Evolutionary conservation across 2,888 invertebrate species (phyloP).

Genomic region (Dromius quadrimaculatus): DNA sequence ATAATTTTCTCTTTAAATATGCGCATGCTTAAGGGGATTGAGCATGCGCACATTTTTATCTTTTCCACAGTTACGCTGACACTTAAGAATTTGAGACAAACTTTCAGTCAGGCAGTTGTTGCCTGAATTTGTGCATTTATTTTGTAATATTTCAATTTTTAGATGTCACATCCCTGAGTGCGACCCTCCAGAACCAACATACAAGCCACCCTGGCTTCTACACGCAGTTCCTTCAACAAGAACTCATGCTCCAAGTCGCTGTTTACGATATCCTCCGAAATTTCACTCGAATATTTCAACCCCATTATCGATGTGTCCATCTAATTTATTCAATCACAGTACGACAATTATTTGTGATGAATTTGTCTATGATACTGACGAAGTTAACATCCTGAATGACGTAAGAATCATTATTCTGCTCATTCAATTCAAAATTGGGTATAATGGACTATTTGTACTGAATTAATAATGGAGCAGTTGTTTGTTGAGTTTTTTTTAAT

Average conservation of each 20-base stretch:
- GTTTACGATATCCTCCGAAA: constrained; percentile 54
- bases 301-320: constrained; percentile 20
- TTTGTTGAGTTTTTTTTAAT: too few species aligned
- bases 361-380: constrained; percentile 60
- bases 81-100: too few species aligned
- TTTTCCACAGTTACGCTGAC: too few species aligned
- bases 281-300: constrained; percentile 15
- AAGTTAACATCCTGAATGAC: constrained; percentile 62
- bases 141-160: constrained; percentile 53
- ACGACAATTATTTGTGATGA: constrained; percentile 57
- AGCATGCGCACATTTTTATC: too few species aligned
- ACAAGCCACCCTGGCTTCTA: constrained; percentile 61
- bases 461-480: too few species aligned
- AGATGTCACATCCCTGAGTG: constrained; percentile 64
- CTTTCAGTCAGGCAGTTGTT: too few species aligned
- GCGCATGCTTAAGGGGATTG: too few species aligned
- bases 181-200: constrained; percentile 58
- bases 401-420: constrained; percentile 60
- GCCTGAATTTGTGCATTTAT: constrained; percentile 17
- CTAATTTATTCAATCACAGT: constrained; percentile 56
- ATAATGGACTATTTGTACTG: too few species aligned
- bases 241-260: constrained; percentile 57
- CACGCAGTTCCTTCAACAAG: constrained; percentile 63
- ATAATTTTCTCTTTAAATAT: too few species aligned
- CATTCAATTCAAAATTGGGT: too few species aligned